Evolutionary conservation across 1,140 invertebrate genomes (phyloP), one percentile per base, ranked within the genome.

Genomic region (Carposina sasakii): DNA sequence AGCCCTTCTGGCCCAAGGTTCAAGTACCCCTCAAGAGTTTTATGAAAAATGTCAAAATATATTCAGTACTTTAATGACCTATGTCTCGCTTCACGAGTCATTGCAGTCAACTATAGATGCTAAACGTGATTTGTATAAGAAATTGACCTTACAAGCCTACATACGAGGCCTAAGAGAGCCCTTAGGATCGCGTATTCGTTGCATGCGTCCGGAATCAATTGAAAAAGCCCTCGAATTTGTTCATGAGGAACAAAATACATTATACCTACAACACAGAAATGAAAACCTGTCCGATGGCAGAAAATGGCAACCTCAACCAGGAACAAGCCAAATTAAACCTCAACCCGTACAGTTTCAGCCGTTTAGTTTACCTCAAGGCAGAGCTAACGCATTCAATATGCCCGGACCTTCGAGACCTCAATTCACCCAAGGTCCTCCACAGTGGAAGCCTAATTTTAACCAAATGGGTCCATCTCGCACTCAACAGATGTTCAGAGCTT

Each of bases 131-230:
- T 12, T 28, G 6, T 28, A 28, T 28, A 28, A 28, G 24, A 28
- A 28, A 28, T 12, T 28, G 12, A 28, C 24, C 24, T 28, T 28
- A 12, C 24, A 28, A 28, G 24, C 24, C 24, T 28, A 6, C 12
- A 6, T 28, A 21, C 39, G 46, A 6, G 52, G 45, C 2, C 20
- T 54, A 23, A 40, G 36, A 10, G 52, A 54, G 15, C 45, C 52
- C 31, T 43, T 54, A 44, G 52, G 52, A 1, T 54, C 31, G 1
- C 45, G 31, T 28, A 54, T 54, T 22, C 21, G 52, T 15, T 54
- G 45, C 31, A 54, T 54, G 52, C 45, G 52, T 15, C 44, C 51
- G 15, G 8, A 10, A 28, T 26, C 37, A 1, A 42, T 52, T 10
- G 50, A 52, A 39, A 48, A 54, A 33, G 43, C 44, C 6, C 24